phyloP scores from a whole-genome alignment of 2,113 vertebrate species.

The Crotalus tigris region DNA sequence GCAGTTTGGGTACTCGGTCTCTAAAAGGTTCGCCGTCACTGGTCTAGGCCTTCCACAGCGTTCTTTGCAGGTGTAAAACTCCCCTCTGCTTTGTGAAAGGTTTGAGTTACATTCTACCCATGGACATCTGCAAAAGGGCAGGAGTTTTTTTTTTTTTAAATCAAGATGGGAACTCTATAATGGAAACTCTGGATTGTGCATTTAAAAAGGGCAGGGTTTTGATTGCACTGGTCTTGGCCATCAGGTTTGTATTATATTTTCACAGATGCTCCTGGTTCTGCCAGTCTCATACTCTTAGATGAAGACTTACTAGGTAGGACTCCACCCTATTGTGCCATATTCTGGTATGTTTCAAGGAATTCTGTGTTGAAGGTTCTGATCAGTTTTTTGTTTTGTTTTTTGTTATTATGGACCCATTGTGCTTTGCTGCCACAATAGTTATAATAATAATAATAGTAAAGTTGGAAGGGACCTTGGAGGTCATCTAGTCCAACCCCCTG shows the following conservation, averaged over 20 bases:
- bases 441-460: too few relatives aligned
- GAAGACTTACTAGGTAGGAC: not conserved
- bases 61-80: not conserved
- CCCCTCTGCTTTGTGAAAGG: not conserved
- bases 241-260: not conserved
- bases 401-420: not conserved
- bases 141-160: not conserved
- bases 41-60: not conserved
- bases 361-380: not conserved
- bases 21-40: too few relatives aligned
- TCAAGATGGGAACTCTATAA: not conserved
- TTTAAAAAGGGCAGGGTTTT: not conserved
- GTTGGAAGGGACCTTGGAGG: too few relatives aligned
- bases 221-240: not conserved
- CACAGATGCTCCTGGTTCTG: not conserved
- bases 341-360: not conserved
- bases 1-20: too few relatives aligned
- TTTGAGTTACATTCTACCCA: not conserved
- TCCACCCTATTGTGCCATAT: not conserved
- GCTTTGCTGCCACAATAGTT: not conserved
- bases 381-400: not conserved
- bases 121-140: not conserved
- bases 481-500: too few relatives aligned
- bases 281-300: not conserved
- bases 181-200: not conserved